Evolutionary conservation across 1,140 invertebrate species (phyloP).

Genomic region (Leptinotarsa lineolata): DNA sequence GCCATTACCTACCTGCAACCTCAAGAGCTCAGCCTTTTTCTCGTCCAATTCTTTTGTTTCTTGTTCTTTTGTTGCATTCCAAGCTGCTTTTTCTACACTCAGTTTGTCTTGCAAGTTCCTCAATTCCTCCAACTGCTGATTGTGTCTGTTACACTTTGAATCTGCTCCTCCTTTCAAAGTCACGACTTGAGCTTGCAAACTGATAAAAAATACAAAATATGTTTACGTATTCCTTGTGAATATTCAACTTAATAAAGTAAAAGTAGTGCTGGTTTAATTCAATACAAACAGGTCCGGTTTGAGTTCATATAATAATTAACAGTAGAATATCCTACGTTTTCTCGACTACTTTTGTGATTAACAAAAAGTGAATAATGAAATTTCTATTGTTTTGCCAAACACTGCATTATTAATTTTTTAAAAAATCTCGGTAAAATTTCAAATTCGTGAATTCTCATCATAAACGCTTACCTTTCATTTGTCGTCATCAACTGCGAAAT

Average conservation of each 20-base stretch:
- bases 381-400: too few species aligned
- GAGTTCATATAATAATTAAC: too few species aligned
- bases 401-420: too few species aligned
- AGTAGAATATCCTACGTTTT: too few species aligned
- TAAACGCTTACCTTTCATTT: slow-evolving; percentile 68
- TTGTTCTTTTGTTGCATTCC: slow-evolving; percentile 66
- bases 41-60: slow-evolving; percentile 71
- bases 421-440: not conserved
- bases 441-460: not conserved
- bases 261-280: too few species aligned
- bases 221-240: not conserved
- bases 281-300: too few species aligned
- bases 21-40: slow-evolving; percentile 63
- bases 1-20: slow-evolving; percentile 57
- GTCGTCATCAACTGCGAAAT: slow-evolving; percentile 84
- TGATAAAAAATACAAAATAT: slow-evolving; percentile 40
- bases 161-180: slow-evolving; percentile 60
- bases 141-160: slow-evolving; percentile 66
- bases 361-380: too few species aligned
- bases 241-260: not conserved
- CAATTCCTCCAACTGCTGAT: slow-evolving; percentile 75
- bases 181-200: slow-evolving; percentile 68
- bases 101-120: slow-evolving; percentile 75
- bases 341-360: too few species aligned
- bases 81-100: slow-evolving; percentile 78